A percentile compares a stretch with the other conserved stretches of the same genome.
Conservation (phyloP, 2,797 vertebrate genomes). For the Melanotaenia parkinsoni region DNA sequence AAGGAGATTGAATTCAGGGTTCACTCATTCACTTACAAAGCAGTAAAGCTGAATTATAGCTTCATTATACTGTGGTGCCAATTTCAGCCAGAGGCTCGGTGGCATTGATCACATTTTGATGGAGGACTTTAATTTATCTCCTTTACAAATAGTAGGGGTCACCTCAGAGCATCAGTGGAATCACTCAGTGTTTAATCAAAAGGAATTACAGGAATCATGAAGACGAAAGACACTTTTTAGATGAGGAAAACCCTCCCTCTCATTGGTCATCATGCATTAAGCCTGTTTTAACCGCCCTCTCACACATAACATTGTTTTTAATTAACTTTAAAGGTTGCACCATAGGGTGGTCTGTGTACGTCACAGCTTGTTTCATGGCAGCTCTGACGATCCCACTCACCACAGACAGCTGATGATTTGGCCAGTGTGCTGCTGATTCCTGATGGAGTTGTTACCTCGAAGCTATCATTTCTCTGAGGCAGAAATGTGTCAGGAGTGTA, state of each 20-base stretch:
- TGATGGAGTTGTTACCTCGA: background rate
- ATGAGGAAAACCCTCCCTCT: conserved; percentile 46
- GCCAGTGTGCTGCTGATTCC: conserved; percentile 7
- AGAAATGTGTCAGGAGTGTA: conserved; percentile 4
- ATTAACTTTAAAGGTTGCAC: conserved; percentile 18
- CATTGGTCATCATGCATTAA: conserved; percentile 56
- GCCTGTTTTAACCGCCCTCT: conserved; percentile 21
- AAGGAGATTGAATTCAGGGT: conserved; percentile 44
- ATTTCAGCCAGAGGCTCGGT: conserved; percentile 67
- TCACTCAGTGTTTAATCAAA: conserved; percentile 77
- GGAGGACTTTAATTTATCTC: conserved; percentile 79
- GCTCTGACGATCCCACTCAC: conserved; percentile 19
- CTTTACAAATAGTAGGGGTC: conserved; percentile 75
- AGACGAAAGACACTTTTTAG: conserved; percentile 54
- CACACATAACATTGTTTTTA: conserved; percentile 33
- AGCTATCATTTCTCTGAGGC: conserved; percentile 4
- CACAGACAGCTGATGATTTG: no score
- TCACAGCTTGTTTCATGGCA: conserved; percentile 8
- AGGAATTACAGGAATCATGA: conserved; percentile 67
- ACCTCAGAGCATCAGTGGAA: conserved; percentile 64
- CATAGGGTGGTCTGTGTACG: background rate
- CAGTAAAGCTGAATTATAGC: conserved; percentile 76
- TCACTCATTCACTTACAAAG: conserved; percentile 65
- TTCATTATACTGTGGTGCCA: conserved; percentile 70
- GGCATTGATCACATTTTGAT: conserved; percentile 80